A percentile compares a stretch with the other conserved stretches of the same genome.
Evolutionary conservation across 2,888 invertebrate species (phyloP).

Genomic region (Pachymerium ferrugineum): DNA sequence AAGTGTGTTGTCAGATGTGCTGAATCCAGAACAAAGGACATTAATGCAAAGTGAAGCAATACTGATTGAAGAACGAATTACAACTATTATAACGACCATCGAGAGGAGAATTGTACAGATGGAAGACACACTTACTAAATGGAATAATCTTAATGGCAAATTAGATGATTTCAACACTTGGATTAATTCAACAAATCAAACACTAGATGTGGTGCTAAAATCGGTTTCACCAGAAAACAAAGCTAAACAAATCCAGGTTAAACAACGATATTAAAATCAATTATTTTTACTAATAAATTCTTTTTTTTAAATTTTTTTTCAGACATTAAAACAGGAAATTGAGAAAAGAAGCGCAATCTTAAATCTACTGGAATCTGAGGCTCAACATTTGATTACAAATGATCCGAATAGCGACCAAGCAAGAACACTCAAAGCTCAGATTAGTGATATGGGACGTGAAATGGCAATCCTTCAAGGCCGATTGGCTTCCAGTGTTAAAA

Average conservation of each 20-base stretch:
- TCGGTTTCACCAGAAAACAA: slow-evolving; percentile 68
- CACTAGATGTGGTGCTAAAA: slow-evolving; percentile 52
- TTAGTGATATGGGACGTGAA: slow-evolving; percentile 66
- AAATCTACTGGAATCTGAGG: slow-evolving; percentile 68
- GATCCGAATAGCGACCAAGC: slow-evolving; percentile 58
- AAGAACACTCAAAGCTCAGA: slow-evolving; percentile 66
- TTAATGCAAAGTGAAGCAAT: slow-evolving; percentile 66
- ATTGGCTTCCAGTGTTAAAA: slow-evolving; percentile 59
- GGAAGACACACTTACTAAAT: slow-evolving; percentile 73
- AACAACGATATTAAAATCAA: not conserved
- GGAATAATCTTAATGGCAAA: slow-evolving; percentile 70
- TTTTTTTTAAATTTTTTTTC: not conserved
- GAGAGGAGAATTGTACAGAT: slow-evolving; percentile 71
- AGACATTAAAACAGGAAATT: slow-evolving; percentile 68
- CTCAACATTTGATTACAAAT: slow-evolving; percentile 61
- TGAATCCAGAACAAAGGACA: slow-evolving; percentile 64
- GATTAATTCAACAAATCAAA: slow-evolving; percentile 71
- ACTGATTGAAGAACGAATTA: slow-evolving; percentile 68
- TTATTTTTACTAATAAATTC: not conserved
- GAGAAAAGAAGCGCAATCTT: slow-evolving; percentile 66
- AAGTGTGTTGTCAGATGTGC: slow-evolving; percentile 61
- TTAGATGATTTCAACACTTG: slow-evolving; percentile 71
- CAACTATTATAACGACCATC: slow-evolving; percentile 70
- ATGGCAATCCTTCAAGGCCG: slow-evolving; percentile 69
- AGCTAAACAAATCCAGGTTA: slow-evolving; percentile 50